A percentile compares a stretch with the other conserved stretches of the same genome.
These are phyloP conservation scores for Grallaria varia DNA, from an alignment of 2,113 vertebrate genomes.

Conservation along the genomic window DNA sequence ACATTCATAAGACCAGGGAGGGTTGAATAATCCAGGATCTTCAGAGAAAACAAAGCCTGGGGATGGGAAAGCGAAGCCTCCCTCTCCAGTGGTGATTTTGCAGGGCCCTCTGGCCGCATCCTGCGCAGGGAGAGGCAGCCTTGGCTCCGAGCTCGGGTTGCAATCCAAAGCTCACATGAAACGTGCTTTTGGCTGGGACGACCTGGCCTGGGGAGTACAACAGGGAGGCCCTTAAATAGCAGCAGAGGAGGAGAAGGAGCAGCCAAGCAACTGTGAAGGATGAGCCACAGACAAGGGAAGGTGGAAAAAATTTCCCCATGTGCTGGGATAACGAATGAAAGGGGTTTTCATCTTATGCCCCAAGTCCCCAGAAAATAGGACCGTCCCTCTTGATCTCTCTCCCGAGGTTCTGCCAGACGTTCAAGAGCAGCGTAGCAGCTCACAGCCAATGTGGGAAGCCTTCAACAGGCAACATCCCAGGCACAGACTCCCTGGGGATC, in stretches of 20 bases:
- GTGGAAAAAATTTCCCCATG: neutral
- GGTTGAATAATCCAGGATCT: neutral
- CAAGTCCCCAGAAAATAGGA: neutral
- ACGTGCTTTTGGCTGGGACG: neutral
- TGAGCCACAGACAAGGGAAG: constrained; percentile 8
- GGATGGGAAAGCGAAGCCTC: neutral
- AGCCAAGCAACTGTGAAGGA: constrained; percentile 19
- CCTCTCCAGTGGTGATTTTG: neutral
- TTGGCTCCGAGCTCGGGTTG: neutral
- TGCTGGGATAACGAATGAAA: neutral
- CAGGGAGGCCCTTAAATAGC: constrained; percentile 39
- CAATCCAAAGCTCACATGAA: constrained; percentile 18
- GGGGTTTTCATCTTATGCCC: neutral
- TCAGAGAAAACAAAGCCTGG: neutral
- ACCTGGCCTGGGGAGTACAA: constrained; percentile 1
- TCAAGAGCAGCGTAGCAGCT: neutral
- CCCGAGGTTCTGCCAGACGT: neutral
- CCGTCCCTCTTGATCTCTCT: neutral
- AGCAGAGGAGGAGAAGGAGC: neutral
- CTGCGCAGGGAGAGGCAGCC: neutral
- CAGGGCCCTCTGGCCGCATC: neutral
- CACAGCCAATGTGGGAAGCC: neutral
- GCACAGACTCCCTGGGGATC: neutral
- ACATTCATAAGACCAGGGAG: neutral
- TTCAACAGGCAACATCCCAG: neutral